Evolutionary conservation across 2,888 invertebrate genomes (phyloP), one percentile per base, ranked within the genome.

Genomic region (Aleiodes leptofemur): DNA sequence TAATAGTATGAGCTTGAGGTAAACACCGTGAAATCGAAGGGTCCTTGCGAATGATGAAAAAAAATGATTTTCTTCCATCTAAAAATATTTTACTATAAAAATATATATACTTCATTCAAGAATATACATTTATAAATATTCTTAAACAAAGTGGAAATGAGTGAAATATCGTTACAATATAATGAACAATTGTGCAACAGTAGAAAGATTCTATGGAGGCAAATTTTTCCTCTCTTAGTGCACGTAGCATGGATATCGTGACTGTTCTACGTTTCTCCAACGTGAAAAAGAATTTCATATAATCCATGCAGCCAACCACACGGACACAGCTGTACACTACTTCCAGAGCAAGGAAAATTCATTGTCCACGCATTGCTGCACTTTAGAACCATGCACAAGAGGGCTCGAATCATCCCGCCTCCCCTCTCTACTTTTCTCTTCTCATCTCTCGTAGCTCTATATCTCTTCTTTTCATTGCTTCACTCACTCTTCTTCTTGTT

Each of bases 341-440:
- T 53, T 31, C 48, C 14, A 23, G 29, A 1, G 34, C 69, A 7
- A 14, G 50, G 66, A 56, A 74, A 74, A 74, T 74, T 74, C 71
- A 74, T 74, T 70, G 66, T 74, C 71, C 71, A 66, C 71, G 71
- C 69, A 74, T 69, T 69, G 74, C 23, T 74, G 69, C 69, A 70
- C 59, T 69, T 51, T 11, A 48, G 66, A 68, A 57, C 38, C 29
- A 68, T 23, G 23, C 23, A 72, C 9, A 16, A 51, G 50, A 9
- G 64, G 71, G 38, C 13, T 6, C 13, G 29, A 50, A 31, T 61
- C 59, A 61, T 38, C 61, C 61, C 61, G 11, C 14, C 16, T 14
- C 14, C n/a, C 38, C 4, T 34, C 34, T 34, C 34, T 34, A 9
- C 34, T 14, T 11, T 13, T 61, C n/a, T 31, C 38, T 31, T 34